Percentiles rank a stretch among this genome's conserved stretches.
Conservation (phyloP, 2,888 invertebrate species). For the Labia minor region DNA sequence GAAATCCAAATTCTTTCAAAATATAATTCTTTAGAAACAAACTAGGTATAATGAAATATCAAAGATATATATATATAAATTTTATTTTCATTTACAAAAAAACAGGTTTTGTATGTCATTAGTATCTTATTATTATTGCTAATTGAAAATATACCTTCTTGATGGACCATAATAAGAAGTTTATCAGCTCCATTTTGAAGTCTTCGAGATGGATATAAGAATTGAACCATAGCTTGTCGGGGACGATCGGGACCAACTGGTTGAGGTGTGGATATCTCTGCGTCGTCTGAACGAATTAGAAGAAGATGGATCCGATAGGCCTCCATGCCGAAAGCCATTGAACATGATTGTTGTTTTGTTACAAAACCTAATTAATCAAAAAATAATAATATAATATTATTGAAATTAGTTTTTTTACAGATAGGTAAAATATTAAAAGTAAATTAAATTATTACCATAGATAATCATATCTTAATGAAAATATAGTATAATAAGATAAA, state of each 20-base stretch:
- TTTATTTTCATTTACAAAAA: no score
- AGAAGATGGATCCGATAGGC: neutral
- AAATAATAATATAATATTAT: no score
- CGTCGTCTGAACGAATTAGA: conserved; percentile 14
- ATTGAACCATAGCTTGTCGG: conserved; percentile 69
- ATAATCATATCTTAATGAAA: no score
- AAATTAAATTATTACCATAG: no score
- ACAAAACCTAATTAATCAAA: neutral
- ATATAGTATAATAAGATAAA: no score
- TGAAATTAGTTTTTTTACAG: no score
- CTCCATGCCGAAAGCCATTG: neutral
- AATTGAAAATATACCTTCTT: conserved; percentile 47
- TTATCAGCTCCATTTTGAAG: conserved; percentile 43
- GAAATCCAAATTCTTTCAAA: no score
- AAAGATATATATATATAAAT: neutral
- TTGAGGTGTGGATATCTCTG: conserved; percentile 22
- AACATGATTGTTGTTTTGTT: neutral
- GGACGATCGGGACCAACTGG: conserved; percentile 44
- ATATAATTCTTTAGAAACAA: no score
- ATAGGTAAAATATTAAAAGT: no score
- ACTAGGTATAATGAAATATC: conserved; percentile 13
- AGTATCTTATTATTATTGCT: neutral
- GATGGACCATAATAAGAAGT: conserved; percentile 62
- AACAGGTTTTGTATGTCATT: no score
- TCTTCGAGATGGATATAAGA: conserved; percentile 49